Conservation (phyloP, 2,797 vertebrate species). For the Acanthurus lineatus region DNA sequence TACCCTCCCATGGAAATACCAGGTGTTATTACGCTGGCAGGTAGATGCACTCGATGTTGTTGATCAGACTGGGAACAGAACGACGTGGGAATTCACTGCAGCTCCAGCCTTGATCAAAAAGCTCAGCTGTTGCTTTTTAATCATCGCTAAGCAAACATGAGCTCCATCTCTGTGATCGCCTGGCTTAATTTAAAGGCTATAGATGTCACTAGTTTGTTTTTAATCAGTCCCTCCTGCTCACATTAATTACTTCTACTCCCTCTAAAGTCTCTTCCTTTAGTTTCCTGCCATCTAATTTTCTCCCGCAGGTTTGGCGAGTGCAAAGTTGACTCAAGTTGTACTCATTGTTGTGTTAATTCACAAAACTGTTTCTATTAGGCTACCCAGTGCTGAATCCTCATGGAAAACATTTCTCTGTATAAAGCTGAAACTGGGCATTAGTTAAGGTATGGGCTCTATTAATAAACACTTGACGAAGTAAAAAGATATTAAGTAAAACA, state of each 20-base stretch:
- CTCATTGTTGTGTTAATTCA: constrained; percentile 8
- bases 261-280: neutral
- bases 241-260: constrained; percentile 38
- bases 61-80: constrained; percentile 35
- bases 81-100: constrained; percentile 37
- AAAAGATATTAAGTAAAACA: no score
- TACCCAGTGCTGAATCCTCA: neutral
- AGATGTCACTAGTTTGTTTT: constrained; percentile 37
- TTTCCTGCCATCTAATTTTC: constrained; percentile 13
- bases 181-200: constrained; percentile 51
- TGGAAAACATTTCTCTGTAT: neutral
- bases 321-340: constrained; percentile 6
- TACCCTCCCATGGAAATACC: constrained; percentile 28
- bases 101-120: constrained; percentile 41
- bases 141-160: constrained; percentile 59
- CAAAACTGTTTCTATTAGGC: neutral
- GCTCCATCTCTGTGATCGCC: constrained; percentile 41
- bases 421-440: no score
- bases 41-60: constrained; percentile 15
- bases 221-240: constrained; percentile 47
- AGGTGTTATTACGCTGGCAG: constrained; percentile 23
- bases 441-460: no score
- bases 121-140: constrained; percentile 67
- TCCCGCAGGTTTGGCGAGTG: neutral
- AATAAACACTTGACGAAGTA: no score